A percentile compares a stretch with the other conserved stretches of the same genome.
phyloP scores from a whole-genome alignment of 2,797 vertebrate species.

The Spatula versicolor region DNA sequence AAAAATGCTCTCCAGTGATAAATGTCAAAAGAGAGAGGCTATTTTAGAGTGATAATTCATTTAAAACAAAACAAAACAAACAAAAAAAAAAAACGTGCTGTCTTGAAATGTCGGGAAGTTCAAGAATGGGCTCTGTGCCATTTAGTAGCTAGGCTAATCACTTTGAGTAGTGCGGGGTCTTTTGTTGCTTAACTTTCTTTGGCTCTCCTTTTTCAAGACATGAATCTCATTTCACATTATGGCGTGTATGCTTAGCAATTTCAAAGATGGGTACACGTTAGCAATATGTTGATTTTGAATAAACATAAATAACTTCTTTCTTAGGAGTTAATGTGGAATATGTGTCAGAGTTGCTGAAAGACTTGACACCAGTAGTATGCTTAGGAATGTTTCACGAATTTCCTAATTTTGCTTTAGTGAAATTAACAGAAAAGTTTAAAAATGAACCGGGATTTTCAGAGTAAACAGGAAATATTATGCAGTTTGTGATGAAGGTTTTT shows the following conservation, averaged over 20 bases:
- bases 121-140: not conserved
- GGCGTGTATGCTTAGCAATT: not conserved
- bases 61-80: not conserved
- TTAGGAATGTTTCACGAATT: not conserved
- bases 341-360: not conserved
- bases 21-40: not conserved
- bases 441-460: not conserved
- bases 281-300: not conserved
- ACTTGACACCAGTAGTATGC: not conserved
- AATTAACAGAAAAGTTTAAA: not conserved
- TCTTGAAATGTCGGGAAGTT: not conserved
- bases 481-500: not conserved
- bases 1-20: not conserved
- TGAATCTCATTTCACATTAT: not conserved
- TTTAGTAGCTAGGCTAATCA: not conserved
- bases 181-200: not conserved
- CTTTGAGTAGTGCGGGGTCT: not conserved
- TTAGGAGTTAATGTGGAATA: not conserved
- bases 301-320: not conserved
- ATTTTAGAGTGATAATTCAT: not conserved
- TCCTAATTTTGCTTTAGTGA: not conserved
- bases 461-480: not conserved
- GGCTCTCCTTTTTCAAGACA: not conserved
- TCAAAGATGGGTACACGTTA: not conserved
- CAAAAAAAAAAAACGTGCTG: not conserved